Conservation (phyloP, 2,888 invertebrate species). For the Philereme transversata region DNA sequence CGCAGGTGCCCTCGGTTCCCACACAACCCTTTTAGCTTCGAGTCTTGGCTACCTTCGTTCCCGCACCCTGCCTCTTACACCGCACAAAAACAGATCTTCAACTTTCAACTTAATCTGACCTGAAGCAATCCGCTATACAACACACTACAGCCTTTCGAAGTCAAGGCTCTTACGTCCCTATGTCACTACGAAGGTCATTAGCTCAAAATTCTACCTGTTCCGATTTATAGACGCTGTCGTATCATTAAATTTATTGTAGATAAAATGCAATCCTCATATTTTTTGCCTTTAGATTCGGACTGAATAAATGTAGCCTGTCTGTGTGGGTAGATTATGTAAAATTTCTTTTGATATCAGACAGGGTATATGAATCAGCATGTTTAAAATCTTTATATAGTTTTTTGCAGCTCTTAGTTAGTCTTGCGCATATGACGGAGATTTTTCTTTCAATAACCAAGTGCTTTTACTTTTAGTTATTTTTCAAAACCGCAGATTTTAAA, state of each 20-base stretch:
- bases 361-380: constrained; percentile 37
- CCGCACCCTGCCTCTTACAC: constrained; percentile 57
- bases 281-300: constrained; percentile 68
- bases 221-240: constrained; percentile 82
- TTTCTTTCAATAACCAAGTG: constrained; percentile 1
- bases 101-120: constrained; percentile 43
- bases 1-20: constrained; percentile 84
- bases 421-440: background rate
- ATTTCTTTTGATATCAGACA: constrained; percentile 35
- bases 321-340: constrained; percentile 40
- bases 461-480: background rate
- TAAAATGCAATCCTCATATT: constrained; percentile 80
- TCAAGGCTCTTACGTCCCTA: constrained; percentile 45
- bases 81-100: constrained; percentile 59
- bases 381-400: constrained; percentile 20
- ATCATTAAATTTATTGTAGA: constrained; percentile 84
- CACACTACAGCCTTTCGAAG: constrained; percentile 31
- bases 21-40: constrained; percentile 83
- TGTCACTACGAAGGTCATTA: constrained; percentile 54
- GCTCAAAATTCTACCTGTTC: constrained; percentile 81
- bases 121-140: constrained; percentile 23
- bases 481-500: too few relatives aligned
- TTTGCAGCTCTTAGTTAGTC: constrained; percentile 15
- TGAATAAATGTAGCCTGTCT: constrained; percentile 46
- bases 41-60: constrained; percentile 57